These are phyloP conservation scores for Platysternon megacephalum DNA, from an alignment of 2,113 vertebrate genomes.

Conservation along the genomic window DNA sequence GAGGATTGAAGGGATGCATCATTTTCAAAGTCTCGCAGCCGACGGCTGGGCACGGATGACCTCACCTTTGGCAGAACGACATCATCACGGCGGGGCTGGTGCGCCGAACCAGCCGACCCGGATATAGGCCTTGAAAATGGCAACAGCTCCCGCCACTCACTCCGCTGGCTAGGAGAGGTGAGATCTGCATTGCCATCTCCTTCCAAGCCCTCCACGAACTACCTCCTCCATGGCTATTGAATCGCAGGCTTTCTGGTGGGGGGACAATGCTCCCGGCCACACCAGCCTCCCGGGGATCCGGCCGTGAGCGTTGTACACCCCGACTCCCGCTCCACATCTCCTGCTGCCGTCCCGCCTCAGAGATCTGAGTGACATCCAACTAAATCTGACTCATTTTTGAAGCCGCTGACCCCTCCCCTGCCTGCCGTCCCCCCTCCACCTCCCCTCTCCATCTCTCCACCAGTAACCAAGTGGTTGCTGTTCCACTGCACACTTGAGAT, in stretches of 20 bases:
- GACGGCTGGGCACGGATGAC: background rate
- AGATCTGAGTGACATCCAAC: background rate
- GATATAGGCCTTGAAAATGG: background rate
- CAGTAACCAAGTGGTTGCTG: background rate
- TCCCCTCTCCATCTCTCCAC: background rate
- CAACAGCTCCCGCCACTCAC: background rate
- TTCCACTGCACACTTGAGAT: background rate
- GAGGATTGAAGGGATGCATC: background rate
- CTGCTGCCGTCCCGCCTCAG: accelerated
- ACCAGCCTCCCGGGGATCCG: background rate
- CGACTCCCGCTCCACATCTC: background rate
- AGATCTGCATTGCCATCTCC: background rate
- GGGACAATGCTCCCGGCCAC: background rate
- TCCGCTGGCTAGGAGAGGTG: background rate
- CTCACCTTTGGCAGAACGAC: constrained; percentile 61
- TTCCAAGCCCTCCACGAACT: background rate
- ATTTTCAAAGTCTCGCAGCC: background rate
- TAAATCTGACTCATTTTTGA: constrained; percentile 26
- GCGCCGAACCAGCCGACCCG: background rate
- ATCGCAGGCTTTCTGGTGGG: accelerated
- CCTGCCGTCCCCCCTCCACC: background rate
- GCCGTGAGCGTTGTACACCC: background rate
- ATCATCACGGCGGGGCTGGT: background rate
- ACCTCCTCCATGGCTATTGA: background rate
- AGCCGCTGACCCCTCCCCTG: background rate